Evolutionary conservation across 1,140 invertebrate genomes (phyloP).

Genomic region (Drosophila equinoxialis): DNA sequence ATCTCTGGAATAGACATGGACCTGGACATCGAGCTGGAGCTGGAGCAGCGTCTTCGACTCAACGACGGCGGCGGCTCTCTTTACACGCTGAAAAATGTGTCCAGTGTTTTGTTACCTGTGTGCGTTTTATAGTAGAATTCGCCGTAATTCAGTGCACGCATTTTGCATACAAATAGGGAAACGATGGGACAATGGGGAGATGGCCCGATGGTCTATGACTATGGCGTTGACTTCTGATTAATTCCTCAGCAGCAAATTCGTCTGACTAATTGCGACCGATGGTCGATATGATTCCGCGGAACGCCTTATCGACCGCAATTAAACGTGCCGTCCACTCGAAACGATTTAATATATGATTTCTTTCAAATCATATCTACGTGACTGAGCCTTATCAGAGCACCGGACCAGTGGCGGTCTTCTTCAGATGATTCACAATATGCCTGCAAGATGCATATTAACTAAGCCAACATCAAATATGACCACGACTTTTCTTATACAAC

Average conservation of each 20-base stretch:
- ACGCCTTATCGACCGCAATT: conserved; percentile 76
- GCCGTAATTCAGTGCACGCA: conserved; percentile 76
- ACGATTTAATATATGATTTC: conserved; percentile 79
- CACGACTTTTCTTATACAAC: conserved; percentile 44
- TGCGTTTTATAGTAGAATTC: conserved; percentile 48
- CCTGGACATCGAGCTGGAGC: not conserved
- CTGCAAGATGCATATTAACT: conserved; percentile 66
- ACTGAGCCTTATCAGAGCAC: conserved; percentile 52
- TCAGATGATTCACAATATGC: conserved; percentile 72
- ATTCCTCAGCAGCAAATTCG: conserved; percentile 75
- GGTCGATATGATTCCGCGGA: conserved; percentile 55
- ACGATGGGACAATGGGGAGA: conserved; percentile 14
- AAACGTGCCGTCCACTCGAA: conserved; percentile 60
- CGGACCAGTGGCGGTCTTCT: conserved; percentile 27
- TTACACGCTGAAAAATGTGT: conserved; percentile 75
- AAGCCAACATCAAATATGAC: conserved; percentile 16
- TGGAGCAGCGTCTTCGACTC: not conserved
- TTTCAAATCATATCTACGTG: conserved; percentile 76
- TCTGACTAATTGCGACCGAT: conserved; percentile 71
- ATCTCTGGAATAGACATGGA: conserved; percentile 35
- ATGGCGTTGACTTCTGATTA: conserved; percentile 64
- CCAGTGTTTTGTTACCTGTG: conserved; percentile 61
- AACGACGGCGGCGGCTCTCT: conserved; percentile 24
- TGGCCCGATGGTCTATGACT: too few species aligned
- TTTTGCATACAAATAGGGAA: conserved; percentile 70